phyloP scores from a whole-genome alignment of 1,140 invertebrate species.

The Euura saliciscinereae region DNA sequence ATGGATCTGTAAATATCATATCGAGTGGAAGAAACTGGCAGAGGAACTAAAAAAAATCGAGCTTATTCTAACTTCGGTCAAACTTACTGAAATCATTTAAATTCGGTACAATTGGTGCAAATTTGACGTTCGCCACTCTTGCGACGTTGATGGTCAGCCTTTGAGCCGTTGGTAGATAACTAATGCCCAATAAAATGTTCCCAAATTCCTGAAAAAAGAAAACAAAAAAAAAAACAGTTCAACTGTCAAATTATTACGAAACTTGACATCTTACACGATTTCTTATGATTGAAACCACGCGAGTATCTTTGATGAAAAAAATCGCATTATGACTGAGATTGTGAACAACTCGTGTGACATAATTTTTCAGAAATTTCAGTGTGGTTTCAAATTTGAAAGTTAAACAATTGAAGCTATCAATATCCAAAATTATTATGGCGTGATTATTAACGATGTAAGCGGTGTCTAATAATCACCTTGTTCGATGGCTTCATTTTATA shows the following conservation, averaged over 20 bases:
- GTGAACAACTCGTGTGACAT: no score
- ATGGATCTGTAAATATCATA: conserved; percentile 54
- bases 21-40: background rate
- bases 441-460: no score
- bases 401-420: background rate
- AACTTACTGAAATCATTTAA: conserved; percentile 59
- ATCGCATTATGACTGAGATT: no score
- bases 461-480: conserved; percentile 35
- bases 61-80: no score
- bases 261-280: no score
- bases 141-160: conserved; percentile 62
- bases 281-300: no score
- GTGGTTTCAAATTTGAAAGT: no score
- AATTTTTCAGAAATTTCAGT: no score
- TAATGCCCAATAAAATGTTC: conserved; percentile 61
- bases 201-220: conserved; percentile 52
- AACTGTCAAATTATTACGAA: conserved; percentile 8
- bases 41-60: no score
- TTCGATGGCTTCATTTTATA: conserved; percentile 52
- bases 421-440: no score
- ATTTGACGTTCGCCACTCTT: conserved; percentile 59
- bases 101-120: conserved; percentile 40
- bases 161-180: conserved; percentile 66
- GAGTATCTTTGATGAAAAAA: no score
- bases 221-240: conserved; percentile 11